Evolutionary conservation across 2,888 invertebrate genomes (phyloP), one percentile per base, ranked within the genome.

Genomic region (Parasteatoda lunata): DNA sequence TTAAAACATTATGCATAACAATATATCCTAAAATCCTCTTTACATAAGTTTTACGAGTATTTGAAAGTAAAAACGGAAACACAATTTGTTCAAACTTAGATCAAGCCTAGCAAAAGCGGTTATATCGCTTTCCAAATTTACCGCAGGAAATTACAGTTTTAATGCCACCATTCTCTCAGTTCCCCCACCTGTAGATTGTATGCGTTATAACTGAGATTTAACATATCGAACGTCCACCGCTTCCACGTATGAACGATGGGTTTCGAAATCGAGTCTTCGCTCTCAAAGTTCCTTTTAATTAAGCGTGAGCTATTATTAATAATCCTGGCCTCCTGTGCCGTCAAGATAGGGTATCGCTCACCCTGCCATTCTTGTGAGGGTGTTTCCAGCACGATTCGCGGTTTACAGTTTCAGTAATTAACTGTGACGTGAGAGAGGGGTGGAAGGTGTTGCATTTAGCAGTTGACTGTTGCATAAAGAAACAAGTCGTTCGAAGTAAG

Each of bases 221-320:
- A 30, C 30, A 30, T 30, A 30, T 30, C 30, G 30, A 30, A 30
- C 30, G n/a, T 30, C 2, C 30, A 30, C 30, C 30, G 30, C 30
- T 30, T 30, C 30, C 30, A 30, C 30, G 30, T 30, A 30, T 30
- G 30, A 30, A 30, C 30, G 30, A 30, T 30, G 30, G 30, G 51
- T 52, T 52, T 52, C 59, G 49, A 81, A 68, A 45, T 59, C 69
- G 73, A 52, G 71, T n/a, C 69, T 52, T 54, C 30, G 78, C 78
- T 72, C 79, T 85, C 80, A 85, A 85, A 85, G 75, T 85, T 80
- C 66, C 69, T 70, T 80, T 85, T 79, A 85, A 80, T 85, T 80
- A 71, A 80, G 70, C 76, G 59, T 78, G 45, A 71, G 66, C 77
- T 71, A 85, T 85, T 85, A 80, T 80, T 85, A 85, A 85, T 80